These are phyloP conservation scores for Gymnopithys bicolor DNA, from an alignment of 2,797 vertebrate genomes.

Conservation along the genomic window DNA sequence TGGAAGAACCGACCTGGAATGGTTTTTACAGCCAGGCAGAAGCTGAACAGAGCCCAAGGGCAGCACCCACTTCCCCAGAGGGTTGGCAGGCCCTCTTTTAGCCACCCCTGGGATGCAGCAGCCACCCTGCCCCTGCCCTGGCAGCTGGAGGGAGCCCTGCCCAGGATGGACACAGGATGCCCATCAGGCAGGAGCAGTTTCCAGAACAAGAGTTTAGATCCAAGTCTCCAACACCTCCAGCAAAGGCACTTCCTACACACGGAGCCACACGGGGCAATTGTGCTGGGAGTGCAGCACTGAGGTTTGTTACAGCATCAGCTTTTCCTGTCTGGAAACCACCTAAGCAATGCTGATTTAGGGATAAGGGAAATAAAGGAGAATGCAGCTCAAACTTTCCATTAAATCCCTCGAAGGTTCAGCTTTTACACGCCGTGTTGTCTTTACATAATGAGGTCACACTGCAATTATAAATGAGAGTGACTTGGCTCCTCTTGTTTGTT, in stretches of 20 bases:
- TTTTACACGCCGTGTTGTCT: conserved; percentile 18
- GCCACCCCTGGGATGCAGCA: not conserved
- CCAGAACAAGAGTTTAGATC: not conserved
- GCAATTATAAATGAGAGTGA: conserved; percentile 61
- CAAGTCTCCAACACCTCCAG: not conserved
- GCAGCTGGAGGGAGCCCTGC: not conserved
- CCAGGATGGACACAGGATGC: not conserved
- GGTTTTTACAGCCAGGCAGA: not conserved
- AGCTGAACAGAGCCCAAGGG: not conserved
- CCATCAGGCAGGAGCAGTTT: not conserved
- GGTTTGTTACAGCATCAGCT: not conserved
- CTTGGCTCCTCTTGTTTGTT: conserved; percentile 46
- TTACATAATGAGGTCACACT: conserved; percentile 57
- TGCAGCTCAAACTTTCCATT: conserved; percentile 6
- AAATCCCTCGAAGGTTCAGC: conserved; percentile 48
- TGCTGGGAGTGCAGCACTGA: not conserved
- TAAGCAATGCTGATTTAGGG: not conserved
- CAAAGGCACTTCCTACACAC: not conserved
- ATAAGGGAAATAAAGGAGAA: conserved; percentile 15
- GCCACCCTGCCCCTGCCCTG: not conserved
- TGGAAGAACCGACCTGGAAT: not conserved
- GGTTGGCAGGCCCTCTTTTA: not conserved
- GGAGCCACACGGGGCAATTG: not conserved
- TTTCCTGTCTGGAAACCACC: not conserved
- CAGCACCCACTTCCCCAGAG: not conserved